Base-by-base conservation (phyloP, 2,113 vertebrate genomes). In the Pipa parva region DNA sequence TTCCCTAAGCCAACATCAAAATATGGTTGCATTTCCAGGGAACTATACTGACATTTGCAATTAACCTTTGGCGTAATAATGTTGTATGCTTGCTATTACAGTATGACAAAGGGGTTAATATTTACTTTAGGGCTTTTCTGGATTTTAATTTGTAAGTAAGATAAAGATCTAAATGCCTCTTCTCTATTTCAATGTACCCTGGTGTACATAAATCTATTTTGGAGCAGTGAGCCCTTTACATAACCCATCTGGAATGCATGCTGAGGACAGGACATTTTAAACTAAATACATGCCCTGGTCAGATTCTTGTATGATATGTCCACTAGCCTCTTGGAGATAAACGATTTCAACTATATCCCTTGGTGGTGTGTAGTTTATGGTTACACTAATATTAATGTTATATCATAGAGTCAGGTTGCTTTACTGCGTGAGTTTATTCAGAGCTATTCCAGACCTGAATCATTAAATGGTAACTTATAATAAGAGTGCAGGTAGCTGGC, bases 191-290 rank as follows among this genome's bases (percentile, higher is more conserved):
- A 81, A 78, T 78, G 66, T 27, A 64, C 66, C 71, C 69, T 77
- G 74, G 78, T 69, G 76, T 57, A 73, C 63, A 76, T 77, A 71
- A 79, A 77, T 81, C 80, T 81, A 85, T 85, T 83, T 78, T 72
- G 63, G 77, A 70, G 9, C 37, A 79, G 31, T 58, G 50, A 63
- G 69, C 18, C 65, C 4, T 76, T 83, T 80, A 77, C 79, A 72
- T 84, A 80, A 81, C 75, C 72, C 73, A 66, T 76, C 64, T 84
- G 83, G 83, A 84, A 85, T 83, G 62, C 33, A 33, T 59, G 58
- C 39, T 48, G 46, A 75, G 77, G 73, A 73, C 73, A 78, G 71
- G 61, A 74, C 73, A 82, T 79, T 72, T 73, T 75, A 77, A 79
- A 80, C 66, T 69, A 74, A 77, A 80, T 81, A 80, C 74, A 72